Base-by-base conservation (phyloP, 2,797 vertebrate genomes). In the Melanotaenia nigrans region DNA sequence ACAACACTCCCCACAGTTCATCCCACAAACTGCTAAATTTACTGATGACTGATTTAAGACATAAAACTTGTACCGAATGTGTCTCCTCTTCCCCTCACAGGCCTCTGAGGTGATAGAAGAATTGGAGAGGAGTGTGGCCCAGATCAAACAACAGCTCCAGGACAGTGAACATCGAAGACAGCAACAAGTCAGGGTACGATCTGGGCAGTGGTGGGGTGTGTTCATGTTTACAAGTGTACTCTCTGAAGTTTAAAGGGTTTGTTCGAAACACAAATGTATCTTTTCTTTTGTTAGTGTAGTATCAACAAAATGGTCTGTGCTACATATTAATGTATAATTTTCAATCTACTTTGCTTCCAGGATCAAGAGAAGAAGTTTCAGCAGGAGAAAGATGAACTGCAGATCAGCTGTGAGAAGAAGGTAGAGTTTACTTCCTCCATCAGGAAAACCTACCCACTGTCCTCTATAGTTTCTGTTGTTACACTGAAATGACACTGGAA, bases 321-420 rank as follows among this genome's bases (percentile, higher is more conserved):
- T 24, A 11, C 18, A 62, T 24, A 7, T 12, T 66, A 14, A 54
- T 20, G n/a, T 40, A 6, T 70, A 28, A 32, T 79, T 36, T 82
- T 4, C 53, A 8, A 32, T 67, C 3, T 54, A n/a, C 58, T 71
- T 74, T n/a, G 1, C 42, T 73, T 75, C 62, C 87, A 99, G 98
- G 96, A 97, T 76, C 95, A 96, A 76, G 96, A 96, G 72, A 85
- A 87, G 64, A 95, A 90, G 62, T 91, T 95, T 87, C 95, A 96
- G 69, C 93, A 95, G 83, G 95, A 96, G 61, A 96, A 91, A 88
- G 91, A 92, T 59, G 87, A 95, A 55, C 78, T 96, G 82, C 95
- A 96, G 71, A 80, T 61, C 79, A 83, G 33, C 56, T 93, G 86
- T 87, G 96, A 97, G 75, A 96, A 94, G 83, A 95, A 97, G 97